Conservation (phyloP, 2,113 vertebrate species). For the Thermophis baileyi region DNA sequence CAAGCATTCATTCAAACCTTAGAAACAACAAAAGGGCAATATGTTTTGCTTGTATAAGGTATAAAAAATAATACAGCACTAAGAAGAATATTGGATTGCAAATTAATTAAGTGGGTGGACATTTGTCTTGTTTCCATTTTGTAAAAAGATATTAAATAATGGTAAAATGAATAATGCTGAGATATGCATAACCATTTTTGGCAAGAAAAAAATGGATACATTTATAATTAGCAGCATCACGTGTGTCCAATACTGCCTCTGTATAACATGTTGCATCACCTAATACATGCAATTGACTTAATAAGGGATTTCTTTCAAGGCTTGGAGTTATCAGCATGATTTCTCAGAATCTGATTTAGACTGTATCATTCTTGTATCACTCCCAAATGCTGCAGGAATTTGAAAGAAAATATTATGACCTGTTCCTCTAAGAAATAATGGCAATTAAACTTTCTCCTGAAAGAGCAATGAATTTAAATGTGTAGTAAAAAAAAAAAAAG, state of each 20-base stretch:
- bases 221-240: slow-evolving; percentile 8
- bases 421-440: slow-evolving; percentile 11
- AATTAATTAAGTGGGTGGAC: background rate
- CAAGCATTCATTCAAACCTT: background rate
- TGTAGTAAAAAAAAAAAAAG: background rate
- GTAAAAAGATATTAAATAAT: background rate
- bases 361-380: slow-evolving; percentile 30
- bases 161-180: background rate
- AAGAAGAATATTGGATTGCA: background rate
- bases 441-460: background rate
- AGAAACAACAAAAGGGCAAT: background rate
- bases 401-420: slow-evolving; percentile 8
- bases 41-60: background rate
- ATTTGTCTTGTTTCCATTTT: background rate
- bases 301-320: slow-evolving; percentile 14
- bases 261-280: slow-evolving; percentile 18
- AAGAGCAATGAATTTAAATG: background rate
- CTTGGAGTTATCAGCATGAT: slow-evolving; percentile 16
- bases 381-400: background rate
- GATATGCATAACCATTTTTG: background rate
- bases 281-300: slow-evolving; percentile 31
- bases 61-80: background rate
- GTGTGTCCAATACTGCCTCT: background rate
- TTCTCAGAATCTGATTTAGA: slow-evolving; percentile 32
- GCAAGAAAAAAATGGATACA: slow-evolving; percentile 8